phyloP scores from a whole-genome alignment of 2,113 vertebrate genomes.

The Poeciliopsis occidentalis region DNA sequence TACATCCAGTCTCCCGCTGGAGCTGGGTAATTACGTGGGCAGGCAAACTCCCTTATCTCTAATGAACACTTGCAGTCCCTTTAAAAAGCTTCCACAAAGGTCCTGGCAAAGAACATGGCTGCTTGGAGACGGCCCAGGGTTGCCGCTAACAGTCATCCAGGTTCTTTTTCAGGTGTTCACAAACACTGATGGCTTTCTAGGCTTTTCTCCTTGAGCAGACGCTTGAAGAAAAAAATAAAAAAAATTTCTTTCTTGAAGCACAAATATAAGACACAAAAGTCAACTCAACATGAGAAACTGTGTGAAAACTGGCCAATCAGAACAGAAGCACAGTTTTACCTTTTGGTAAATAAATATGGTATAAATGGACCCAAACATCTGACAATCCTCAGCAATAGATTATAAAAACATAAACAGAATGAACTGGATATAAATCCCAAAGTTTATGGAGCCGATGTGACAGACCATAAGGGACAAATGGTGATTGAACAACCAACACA shows the following conservation, averaged over 20 bases:
- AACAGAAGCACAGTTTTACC: background rate
- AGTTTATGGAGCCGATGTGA: too few relatives aligned
- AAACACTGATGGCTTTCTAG: too few relatives aligned
- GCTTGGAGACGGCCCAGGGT: slow-evolving; percentile 13
- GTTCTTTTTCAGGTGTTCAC: slow-evolving; percentile 5
- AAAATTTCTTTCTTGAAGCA: background rate
- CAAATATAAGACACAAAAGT: background rate
- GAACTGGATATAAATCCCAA: background rate
- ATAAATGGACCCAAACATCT: background rate
- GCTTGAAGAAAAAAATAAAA: background rate
- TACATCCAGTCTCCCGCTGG: slow-evolving; percentile 59
- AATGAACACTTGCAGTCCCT: slow-evolving; percentile 80
- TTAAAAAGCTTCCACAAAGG: slow-evolving; percentile 72
- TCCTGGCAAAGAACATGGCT: slow-evolving; percentile 24
- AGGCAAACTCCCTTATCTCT: slow-evolving; percentile 82
- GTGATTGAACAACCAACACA: background rate
- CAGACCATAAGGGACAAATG: background rate
- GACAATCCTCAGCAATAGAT: background rate
- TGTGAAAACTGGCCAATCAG: background rate
- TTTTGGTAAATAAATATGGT: background rate
- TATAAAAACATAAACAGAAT: background rate
- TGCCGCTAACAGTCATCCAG: slow-evolving; percentile 23
- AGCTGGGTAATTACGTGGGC: slow-evolving; percentile 76
- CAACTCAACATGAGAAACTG: background rate
- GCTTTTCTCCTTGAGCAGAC: background rate